Conservation (phyloP, 2,888 invertebrate species). For the Matsumyia berberina region DNA sequence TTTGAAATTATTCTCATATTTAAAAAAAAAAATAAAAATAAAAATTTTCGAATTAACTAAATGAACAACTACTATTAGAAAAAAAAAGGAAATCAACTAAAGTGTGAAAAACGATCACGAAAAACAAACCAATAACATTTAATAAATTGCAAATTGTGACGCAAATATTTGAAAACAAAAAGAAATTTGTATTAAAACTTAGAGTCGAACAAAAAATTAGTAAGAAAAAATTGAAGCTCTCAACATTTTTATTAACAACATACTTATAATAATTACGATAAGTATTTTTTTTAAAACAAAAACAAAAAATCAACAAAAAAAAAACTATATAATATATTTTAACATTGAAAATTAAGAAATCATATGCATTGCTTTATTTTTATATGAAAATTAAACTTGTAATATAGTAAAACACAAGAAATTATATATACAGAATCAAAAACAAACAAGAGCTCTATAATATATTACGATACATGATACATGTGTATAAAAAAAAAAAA, state of each 20-base stretch:
- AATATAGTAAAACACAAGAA: slow-evolving; percentile 62
- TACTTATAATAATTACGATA: slow-evolving; percentile 62
- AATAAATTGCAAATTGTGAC: slow-evolving; percentile 42
- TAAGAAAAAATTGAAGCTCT: slow-evolving; percentile 53
- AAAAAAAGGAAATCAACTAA: slow-evolving; percentile 26
- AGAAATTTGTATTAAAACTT: slow-evolving; percentile 27
- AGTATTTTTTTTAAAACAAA: slow-evolving; percentile 48
- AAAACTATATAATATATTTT: slow-evolving; percentile 70
- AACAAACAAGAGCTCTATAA: slow-evolving; percentile 59
- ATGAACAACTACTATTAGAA: slow-evolving; percentile 53
- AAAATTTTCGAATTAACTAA: slow-evolving; percentile 58
- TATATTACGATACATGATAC: slow-evolving; percentile 53
- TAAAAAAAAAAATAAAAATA: slow-evolving; percentile 22
- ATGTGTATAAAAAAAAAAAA: slow-evolving; percentile 38
- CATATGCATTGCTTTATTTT: slow-evolving; percentile 75
- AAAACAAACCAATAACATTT: slow-evolving; percentile 18
- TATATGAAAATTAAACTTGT: slow-evolving; percentile 70
- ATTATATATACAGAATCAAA: slow-evolving; percentile 58
- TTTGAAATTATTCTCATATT: slow-evolving; percentile 73
- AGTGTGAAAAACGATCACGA: slow-evolving; percentile 35
- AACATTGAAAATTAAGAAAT: slow-evolving; percentile 72
- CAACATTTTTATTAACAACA: slow-evolving; percentile 72
- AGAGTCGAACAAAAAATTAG: slow-evolving; percentile 32
- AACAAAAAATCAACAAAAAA: background rate
- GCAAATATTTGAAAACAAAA: slow-evolving; percentile 32